Percentiles rank a stretch among this genome's conserved stretches.
Conservation (phyloP, 2,888 invertebrate genomes). For the Drosophila kambysellisi region DNA sequence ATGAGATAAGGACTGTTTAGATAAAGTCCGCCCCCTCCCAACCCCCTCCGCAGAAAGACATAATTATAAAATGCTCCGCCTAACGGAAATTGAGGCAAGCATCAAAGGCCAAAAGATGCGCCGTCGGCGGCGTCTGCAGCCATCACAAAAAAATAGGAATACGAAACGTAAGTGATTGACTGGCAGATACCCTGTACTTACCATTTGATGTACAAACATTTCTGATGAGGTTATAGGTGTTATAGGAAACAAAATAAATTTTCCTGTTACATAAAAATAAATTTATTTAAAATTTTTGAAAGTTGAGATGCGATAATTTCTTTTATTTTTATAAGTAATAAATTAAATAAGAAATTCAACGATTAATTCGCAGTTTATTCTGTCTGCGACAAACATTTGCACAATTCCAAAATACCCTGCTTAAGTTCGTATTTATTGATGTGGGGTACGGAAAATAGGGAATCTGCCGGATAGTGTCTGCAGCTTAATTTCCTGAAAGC, state of each 20-base stretch:
- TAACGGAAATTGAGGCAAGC: conserved; percentile 61
- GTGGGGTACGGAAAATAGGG: conserved; percentile 2
- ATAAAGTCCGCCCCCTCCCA: conserved; percentile 9
- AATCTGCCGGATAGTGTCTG: conserved; percentile 67
- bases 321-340: not conserved
- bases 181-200: not conserved
- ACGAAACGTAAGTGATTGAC: not conserved
- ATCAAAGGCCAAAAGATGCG: conserved; percentile 43
- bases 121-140: conserved; percentile 36
- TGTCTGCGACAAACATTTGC: not conserved
- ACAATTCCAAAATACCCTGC: not conserved
- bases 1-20: conserved; percentile 44
- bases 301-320: not conserved
- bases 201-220: too few species aligned
- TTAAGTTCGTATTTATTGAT: not conserved
- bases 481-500: conserved; percentile 69
- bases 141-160: not conserved
- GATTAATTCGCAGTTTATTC: accelerated
- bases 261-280: not conserved
- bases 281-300: not conserved
- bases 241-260: not conserved
- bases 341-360: not conserved
- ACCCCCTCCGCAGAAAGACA: conserved; percentile 21
- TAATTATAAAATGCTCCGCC: conserved; percentile 55
- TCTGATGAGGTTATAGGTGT: too few species aligned